Evolutionary conservation across 2,888 invertebrate genomes (phyloP).

Genomic region (Allygus modestus): DNA sequence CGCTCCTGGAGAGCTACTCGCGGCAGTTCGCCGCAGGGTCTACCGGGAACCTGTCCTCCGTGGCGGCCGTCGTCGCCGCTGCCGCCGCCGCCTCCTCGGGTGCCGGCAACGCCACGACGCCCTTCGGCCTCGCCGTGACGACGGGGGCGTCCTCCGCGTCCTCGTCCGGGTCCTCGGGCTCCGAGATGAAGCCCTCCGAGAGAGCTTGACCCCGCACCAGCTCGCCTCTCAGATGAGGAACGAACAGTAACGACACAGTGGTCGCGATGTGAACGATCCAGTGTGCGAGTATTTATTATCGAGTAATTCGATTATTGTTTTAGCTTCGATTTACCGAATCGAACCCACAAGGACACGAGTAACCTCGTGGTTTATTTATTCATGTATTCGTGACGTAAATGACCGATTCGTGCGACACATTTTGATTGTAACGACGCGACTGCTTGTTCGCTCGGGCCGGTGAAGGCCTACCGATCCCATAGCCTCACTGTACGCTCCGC

Average conservation of each 20-base stretch:
- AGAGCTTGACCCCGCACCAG: slow-evolving; percentile 64
- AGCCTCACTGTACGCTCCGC: not conserved
- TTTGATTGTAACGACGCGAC: not conserved
- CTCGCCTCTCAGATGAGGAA: slow-evolving; percentile 58
- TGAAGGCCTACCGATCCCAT: not conserved
- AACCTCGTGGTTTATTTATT: not conserved
- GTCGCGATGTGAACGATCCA: slow-evolving; percentile 18
- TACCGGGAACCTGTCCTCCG: slow-evolving; percentile 71
- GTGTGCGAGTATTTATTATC: not conserved
- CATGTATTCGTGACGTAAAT: not conserved
- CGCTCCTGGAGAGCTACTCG: slow-evolving; percentile 85
- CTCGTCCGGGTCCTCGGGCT: slow-evolving; percentile 76
- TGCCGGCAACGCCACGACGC: slow-evolving; percentile 61
- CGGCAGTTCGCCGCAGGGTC: slow-evolving; percentile 79
- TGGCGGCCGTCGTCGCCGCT: slow-evolving; percentile 73
- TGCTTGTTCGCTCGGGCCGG: too few species aligned
- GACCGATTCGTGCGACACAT: too few species aligned
- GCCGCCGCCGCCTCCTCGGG: slow-evolving; percentile 71
- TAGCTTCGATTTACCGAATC: not conserved
- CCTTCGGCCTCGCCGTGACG: slow-evolving; percentile 70
- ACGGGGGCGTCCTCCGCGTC: slow-evolving; percentile 75
- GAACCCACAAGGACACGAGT: not conserved
- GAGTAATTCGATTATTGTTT: not conserved
- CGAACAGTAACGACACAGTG: slow-evolving; percentile 17
- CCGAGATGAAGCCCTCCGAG: slow-evolving; percentile 70